Base-by-base conservation (phyloP, 2,113 vertebrate genomes). In the Alectura lathami region DNA sequence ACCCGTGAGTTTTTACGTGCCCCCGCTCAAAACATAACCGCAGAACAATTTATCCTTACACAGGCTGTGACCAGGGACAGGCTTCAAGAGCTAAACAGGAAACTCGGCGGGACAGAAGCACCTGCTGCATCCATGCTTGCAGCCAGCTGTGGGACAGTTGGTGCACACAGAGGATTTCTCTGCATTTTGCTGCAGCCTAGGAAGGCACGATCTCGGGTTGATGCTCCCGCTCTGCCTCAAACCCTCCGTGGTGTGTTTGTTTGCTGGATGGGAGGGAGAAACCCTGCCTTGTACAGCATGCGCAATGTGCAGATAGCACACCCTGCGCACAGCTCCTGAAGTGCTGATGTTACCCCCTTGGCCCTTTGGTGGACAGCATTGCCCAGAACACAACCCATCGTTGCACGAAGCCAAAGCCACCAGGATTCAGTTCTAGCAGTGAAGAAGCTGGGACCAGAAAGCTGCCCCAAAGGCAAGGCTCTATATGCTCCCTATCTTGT, bases 401-500 rank as follows among this genome's bases (percentile, higher is more conserved):
- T 26, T 57, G 50, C 68, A 73, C 45, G 2, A 13, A 86, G 91
- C 80, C 93, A 94, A 95, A 93, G 69, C 79, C 83, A 80, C 59
- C 50, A 47, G 20, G 79, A 80, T 83, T 83, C 73, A 56, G 92
- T 62, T 90, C 83, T 69, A 96, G 80, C 80, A 80, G n/a, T 12
- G 45, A 69, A 86, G 30, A 86, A 90, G 88, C 72, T 57, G 30
- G 16, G 17, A 20, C 32, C 54, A 56, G 30, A 10, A 56, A 10
- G 27, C 15, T 32, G 54, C 54, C 30, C 10, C n/a, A 56, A 15
- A 20, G 54, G 54, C 30, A 21, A 21, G 54, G 54, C 18, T 56
- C 11, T 56, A 17, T 3, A 20, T 4, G 53, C 54, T n/a, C 30
- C 18, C 54, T 18, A 20, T 24, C 15, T 53, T 27, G 15, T 4